These are phyloP conservation scores for Sylvia borin DNA, from an alignment of 2,797 vertebrate genomes.

Conservation along the genomic window DNA sequence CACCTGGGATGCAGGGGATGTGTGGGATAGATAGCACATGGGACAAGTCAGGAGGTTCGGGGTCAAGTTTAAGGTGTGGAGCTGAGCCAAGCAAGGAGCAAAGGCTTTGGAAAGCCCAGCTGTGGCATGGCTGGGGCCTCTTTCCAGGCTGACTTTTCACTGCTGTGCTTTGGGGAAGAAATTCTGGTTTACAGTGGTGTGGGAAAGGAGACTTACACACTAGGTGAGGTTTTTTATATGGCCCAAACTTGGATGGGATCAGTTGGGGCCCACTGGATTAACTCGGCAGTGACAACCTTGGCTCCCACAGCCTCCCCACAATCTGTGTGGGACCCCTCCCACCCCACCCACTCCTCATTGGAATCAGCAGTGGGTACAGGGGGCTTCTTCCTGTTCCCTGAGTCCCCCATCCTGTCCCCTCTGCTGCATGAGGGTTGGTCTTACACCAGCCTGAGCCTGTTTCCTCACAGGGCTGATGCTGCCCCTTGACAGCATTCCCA, in stretches of 20 bases:
- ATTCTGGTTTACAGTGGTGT: background rate
- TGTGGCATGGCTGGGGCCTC: background rate
- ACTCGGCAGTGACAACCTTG: background rate
- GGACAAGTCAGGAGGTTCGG: background rate
- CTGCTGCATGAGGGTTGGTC: background rate
- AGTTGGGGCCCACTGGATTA: background rate
- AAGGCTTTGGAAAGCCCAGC: background rate
- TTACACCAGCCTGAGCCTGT: background rate
- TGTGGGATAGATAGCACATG: background rate
- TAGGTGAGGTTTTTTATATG: background rate
- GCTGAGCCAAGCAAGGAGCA: background rate
- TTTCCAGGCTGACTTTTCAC: background rate
- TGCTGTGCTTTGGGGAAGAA: background rate
- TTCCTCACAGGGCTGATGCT: background rate
- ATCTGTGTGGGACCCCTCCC: background rate
- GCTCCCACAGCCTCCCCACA: background rate
- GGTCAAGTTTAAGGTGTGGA: background rate
- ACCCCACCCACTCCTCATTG: accelerated
- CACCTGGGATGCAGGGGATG: background rate
- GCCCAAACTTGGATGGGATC: background rate
- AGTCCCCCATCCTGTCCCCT: background rate
- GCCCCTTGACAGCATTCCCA: constrained; percentile 13
- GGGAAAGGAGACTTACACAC: background rate
- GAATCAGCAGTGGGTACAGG: background rate
- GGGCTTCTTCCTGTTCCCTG: accelerated